Evolutionary conservation across 1,140 invertebrate species (phyloP), one percentile per base, ranked within the genome.

Genomic region (Uloborus diversus): DNA sequence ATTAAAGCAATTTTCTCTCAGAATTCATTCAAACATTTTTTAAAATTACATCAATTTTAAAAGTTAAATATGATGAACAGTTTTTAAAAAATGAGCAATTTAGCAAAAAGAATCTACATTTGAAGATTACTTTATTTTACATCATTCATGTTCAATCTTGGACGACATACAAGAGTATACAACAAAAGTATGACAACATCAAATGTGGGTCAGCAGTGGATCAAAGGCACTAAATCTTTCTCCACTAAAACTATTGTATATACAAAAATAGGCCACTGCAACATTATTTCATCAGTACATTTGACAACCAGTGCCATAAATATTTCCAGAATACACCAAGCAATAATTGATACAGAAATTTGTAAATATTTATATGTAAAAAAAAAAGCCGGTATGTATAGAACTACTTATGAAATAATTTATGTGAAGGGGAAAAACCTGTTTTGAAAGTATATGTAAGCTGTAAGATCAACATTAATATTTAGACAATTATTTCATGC

Each of bases 91-190:
- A n/a, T n/a, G n/a, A n/a, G n/a, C n/a, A n/a, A n/a, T n/a, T n/a
- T n/a, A n/a, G n/a, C n/a, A n/a, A n/a, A n/a, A n/a, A n/a, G n/a
- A n/a, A n/a, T n/a, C n/a, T n/a, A n/a, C n/a, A n/a, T n/a, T n/a
- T n/a, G n/a, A n/a, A n/a, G n/a, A n/a, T n/a, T 78, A 78, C 66
- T 78, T 78, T 78, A 78, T 78, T 78, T 30, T 78, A 78, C 73
- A 78, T 78, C 73, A 78, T 62, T 78, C 61, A 66, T 47, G 73
- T 78, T 78, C 62, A 61, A 78, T 62, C 71, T 35, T 64, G 47
- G 61, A 78, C 47, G 33, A 66, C 73, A 78, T 61, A 76, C 42
- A 78, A 66, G 73, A 65, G 62, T 78, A 78, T 66, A 78, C 73
- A 78, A 78, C 73, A 78, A 66, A 78, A 78, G 49, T 20, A 42